Conservation (phyloP, 2,113 vertebrate species). For the Cheirogaleus medius region DNA sequence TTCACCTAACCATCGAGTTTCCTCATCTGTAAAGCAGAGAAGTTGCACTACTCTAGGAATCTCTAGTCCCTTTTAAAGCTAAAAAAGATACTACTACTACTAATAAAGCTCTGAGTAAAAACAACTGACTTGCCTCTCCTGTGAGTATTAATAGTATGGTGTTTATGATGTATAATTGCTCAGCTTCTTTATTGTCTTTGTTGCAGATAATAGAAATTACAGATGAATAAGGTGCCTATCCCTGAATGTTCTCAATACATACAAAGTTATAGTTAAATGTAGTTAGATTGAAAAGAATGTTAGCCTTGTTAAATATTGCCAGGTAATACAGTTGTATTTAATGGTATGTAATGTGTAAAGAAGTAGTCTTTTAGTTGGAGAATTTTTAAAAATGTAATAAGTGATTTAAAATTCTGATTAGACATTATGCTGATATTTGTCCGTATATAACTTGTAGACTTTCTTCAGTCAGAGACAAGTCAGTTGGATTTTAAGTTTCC, state of each 20-base stretch:
- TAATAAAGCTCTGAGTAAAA: neutral
- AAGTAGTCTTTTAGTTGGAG: neutral
- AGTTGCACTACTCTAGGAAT: neutral
- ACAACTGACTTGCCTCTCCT: neutral
- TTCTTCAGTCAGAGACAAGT: constrained; percentile 12
- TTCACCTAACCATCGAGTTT: neutral
- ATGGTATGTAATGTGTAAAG: neutral
- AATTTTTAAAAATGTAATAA: neutral
- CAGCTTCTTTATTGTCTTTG: neutral
- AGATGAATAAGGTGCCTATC: neutral
- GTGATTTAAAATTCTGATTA: constrained; percentile 32
- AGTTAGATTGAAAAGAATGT: neutral
- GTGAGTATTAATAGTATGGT: neutral
- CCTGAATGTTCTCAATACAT: neutral
- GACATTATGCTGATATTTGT: constrained; percentile 29
- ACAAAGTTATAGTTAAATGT: neutral
- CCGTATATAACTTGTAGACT: neutral
- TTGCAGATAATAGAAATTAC: constrained; percentile 5
- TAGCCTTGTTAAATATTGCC: constrained; percentile 8
- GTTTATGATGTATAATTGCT: constrained; percentile 11
- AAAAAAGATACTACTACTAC: neutral
- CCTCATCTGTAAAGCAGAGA: neutral
- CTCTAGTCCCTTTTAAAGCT: neutral
- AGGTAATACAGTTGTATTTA: neutral
- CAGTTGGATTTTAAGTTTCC: constrained; percentile 31